A percentile compares a stretch with the other conserved stretches of the same genome.
Evolutionary conservation across 2,888 invertebrate genomes (phyloP).

Genomic region (Hydrotaea cyrtoneurina): DNA sequence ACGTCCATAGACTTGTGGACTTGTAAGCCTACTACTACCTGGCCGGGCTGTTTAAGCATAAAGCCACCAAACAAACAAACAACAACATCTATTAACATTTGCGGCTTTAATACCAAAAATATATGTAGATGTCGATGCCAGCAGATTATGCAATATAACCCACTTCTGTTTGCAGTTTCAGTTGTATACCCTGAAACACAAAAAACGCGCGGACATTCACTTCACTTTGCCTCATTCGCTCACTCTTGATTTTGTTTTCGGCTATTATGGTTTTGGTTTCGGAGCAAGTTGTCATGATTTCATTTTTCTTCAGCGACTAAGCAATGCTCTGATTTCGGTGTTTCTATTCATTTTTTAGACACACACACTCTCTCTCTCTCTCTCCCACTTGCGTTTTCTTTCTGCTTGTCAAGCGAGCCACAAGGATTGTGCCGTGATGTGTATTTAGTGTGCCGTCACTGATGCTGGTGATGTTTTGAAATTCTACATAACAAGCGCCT

Average conservation of each 20-base stretch:
- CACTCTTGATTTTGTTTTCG: neutral
- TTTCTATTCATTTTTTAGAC: conserved; percentile 1
- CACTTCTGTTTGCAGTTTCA: conserved; percentile 54
- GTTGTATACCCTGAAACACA: neutral
- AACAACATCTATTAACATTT: conserved; percentile 13
- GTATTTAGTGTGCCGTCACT: no score
- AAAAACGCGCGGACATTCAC: conserved; percentile 53
- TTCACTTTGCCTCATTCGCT: conserved; percentile 56
- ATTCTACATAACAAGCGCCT: conserved; percentile 60
- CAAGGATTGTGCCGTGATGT: conserved; percentile 44
- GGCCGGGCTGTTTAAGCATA: conserved; percentile 14
- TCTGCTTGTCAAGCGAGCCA: conserved; percentile 41
- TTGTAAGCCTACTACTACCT: neutral
- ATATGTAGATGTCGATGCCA: neutral
- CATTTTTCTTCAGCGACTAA: conserved; percentile 44
- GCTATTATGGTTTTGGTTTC: conserved; percentile 33
- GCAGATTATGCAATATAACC: conserved; percentile 59
- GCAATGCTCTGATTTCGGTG: conserved; percentile 42
- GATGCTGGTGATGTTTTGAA: conserved; percentile 44
- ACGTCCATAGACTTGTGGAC: neutral
- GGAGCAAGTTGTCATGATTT: conserved; percentile 63
- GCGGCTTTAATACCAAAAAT: conserved; percentile 15
- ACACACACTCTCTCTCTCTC: neutral
- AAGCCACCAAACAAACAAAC: conserved; percentile 26
- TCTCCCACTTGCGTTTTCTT: neutral